phyloP scores from a whole-genome alignment of 2,113 vertebrate species.

The Sinosuthora webbiana region DNA sequence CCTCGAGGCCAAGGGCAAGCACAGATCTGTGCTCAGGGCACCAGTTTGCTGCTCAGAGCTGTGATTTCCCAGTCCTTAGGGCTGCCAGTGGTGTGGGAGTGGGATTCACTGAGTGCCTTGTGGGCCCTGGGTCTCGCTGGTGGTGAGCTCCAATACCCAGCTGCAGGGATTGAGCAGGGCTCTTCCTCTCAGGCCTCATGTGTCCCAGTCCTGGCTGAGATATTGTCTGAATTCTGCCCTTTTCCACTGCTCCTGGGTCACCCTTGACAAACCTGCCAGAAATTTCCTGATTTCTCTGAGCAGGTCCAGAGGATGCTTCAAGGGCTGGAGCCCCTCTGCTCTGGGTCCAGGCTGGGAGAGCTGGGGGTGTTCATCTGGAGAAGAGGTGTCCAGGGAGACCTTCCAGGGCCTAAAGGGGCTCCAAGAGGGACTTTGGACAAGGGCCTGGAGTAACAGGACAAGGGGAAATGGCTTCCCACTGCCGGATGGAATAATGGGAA shows the following conservation, averaged over 20 bases:
- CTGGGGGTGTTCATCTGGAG: neutral
- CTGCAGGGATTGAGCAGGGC: neutral
- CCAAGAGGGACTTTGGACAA: neutral
- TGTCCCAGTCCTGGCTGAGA: neutral
- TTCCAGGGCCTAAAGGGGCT: neutral
- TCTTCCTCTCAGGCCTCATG: rapidly evolving
- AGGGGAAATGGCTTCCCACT: neutral
- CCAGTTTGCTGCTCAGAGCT: neutral
- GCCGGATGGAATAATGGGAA: neutral
- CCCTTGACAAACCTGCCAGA: neutral
- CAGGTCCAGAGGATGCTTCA: neutral
- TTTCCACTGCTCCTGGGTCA: neutral
- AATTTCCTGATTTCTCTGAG: neutral
- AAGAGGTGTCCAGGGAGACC: neutral
- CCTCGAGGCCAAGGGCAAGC: neutral
- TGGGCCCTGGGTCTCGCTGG: rapidly evolving
- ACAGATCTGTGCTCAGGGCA: neutral
- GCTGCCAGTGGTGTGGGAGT: neutral
- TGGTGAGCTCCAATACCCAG: rapidly evolving
- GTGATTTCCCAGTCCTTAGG: neutral
- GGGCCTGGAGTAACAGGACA: neutral
- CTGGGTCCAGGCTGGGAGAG: neutral
- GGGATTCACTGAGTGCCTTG: neutral
- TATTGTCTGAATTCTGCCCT: neutral
- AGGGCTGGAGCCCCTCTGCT: neutral